Evolutionary conservation across 2,113 vertebrate species (phyloP).

Genomic region (Etheostoma cragini): DNA sequence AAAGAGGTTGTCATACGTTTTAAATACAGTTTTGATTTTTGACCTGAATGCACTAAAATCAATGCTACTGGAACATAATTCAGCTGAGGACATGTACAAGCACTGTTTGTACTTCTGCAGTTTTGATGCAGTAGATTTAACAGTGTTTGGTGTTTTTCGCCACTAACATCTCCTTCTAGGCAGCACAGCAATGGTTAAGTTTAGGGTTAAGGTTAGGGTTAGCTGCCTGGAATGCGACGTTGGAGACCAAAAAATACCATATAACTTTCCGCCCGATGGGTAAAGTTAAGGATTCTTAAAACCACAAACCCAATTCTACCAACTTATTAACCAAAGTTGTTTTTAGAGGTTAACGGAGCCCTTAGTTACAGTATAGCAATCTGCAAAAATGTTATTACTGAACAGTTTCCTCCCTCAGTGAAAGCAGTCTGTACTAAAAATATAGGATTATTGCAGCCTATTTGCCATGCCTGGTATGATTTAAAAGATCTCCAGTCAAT

Average conservation of each 20-base stretch:
- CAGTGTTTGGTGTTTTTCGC: too few relatives aligned
- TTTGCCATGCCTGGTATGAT: constrained; percentile 44
- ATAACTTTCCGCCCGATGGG: neutral
- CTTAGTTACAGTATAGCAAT: neutral
- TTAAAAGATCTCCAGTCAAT: constrained; percentile 30
- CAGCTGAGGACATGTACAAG: too few relatives aligned
- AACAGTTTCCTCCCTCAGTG: neutral
- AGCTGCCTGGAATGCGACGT: too few relatives aligned
- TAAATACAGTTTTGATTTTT: neutral
- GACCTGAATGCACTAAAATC: neutral
- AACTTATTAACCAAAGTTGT: neutral
- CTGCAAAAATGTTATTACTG: neutral
- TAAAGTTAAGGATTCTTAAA: neutral
- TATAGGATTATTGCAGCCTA: constrained; percentile 14
- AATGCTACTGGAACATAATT: neutral
- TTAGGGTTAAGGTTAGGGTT: too few relatives aligned
- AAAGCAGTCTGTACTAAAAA: neutral
- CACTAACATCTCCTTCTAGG: too few relatives aligned
- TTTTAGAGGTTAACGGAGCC: neutral
- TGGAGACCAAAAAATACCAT: too few relatives aligned
- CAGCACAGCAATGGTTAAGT: too few relatives aligned
- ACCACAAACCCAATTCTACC: neutral
- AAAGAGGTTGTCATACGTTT: neutral
- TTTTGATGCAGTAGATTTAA: neutral
- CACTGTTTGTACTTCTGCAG: neutral